Base-by-base conservation (phyloP, 2,113 vertebrate species). In the Chitala chitala region DNA sequence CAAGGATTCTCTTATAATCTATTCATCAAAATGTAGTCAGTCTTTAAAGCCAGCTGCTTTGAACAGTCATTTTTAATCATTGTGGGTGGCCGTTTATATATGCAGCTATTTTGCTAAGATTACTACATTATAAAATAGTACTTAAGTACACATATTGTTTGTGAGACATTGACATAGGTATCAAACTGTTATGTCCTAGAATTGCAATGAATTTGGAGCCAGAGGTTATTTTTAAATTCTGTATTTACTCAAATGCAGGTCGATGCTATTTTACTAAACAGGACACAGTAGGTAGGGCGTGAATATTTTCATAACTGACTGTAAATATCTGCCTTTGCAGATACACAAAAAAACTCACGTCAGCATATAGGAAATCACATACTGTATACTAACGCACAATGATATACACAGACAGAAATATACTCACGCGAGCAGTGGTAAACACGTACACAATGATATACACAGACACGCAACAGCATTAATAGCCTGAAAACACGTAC, bases 401-500 rank as follows among this genome's bases (percentile, higher is more conserved):
- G 15, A 38, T 50, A 51, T 51, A 50, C 15, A 38, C 55, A 65
- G 8, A 40, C 29, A 77, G 38, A 73, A 17, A 63, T 6, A 64
- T 13, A 44, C 51, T 40, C 20, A 46, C 58, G 58, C n/a, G 54
- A 17, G 68, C 44, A 50, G 44, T 61, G 2, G 71, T 29, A 72
- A 74, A 63, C 68, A 42, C 68, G 61, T 31, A 66, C 50, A 65
- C 5, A 48, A 15, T 64, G 4, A 20, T 26, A 26, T 9, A 53
- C 15, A 36, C 36, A 66, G 26, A 31, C 20, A 68, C 12, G 69
- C 12, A 69, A 44, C n/a, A 31, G 7, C 13, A 80, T 75, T 78
- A 54, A 75, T 73, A 81, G 74, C 71, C 71, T 72, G 72, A 77
- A 15, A 48, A 54, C 33, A 54, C 20, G 71, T 78, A 84, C 79